Evolutionary conservation across 2,113 vertebrate species (phyloP).

Genomic region (Melanerpes formicivorus): DNA sequence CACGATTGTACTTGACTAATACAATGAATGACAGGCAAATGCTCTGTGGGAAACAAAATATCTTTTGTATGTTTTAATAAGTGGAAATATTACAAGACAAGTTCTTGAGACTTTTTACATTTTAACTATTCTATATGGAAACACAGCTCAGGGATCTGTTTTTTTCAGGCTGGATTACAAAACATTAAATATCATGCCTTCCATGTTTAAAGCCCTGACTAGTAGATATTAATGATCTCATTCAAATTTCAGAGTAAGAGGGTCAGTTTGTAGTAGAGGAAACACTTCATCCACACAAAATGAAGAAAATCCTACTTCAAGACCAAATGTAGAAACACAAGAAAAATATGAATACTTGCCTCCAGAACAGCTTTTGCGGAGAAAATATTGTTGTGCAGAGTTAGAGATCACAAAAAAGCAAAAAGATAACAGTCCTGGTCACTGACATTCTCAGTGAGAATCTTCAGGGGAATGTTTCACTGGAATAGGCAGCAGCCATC

Average conservation of each 20-base stretch:
- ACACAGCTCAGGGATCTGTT: not conserved
- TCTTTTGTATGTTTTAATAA: not conserved
- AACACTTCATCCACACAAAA: not conserved
- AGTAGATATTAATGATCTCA: not conserved
- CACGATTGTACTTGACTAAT: not conserved
- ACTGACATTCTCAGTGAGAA: not conserved
- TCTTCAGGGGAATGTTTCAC: not conserved
- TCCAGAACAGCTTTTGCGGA: fast-evolving
- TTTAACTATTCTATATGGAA: not conserved
- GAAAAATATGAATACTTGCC: not conserved
- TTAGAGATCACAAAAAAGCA: not conserved
- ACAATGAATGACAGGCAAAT: not conserved
- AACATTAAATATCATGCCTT: not conserved
- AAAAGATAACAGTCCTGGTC: not conserved
- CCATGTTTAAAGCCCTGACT: not conserved
- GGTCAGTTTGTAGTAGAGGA: not conserved
- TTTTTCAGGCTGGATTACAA: not conserved
- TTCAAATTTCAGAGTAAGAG: not conserved
- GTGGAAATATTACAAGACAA: not conserved
- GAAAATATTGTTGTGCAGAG: not conserved
- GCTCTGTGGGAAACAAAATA: not conserved
- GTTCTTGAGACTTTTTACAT: not conserved
- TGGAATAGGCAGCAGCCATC: not conserved
- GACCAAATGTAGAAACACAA: not conserved
- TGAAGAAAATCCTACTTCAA: not conserved